Evolutionary conservation across 2,797 vertebrate genomes (phyloP), one percentile per base, ranked within the genome.

Genomic region (Margarornis squamiger): DNA sequence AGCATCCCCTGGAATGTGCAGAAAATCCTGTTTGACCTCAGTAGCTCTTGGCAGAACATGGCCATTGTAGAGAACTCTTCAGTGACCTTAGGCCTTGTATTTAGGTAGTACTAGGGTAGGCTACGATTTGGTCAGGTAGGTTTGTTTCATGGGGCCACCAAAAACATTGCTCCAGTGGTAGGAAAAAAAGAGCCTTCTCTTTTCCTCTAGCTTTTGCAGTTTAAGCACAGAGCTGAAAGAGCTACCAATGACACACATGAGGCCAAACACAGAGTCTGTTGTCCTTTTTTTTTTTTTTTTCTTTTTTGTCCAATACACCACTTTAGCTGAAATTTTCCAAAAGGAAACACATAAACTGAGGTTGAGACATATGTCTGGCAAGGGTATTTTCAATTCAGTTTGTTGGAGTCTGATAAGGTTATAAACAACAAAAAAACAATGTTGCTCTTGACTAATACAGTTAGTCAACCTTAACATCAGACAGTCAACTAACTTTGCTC

Each of bases 401-500:
- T 41, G 19, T 26, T 5, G 5, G 14, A 88, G 48, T 49, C 34
- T 84, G 80, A 94, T 82, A 94, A 95, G n/a, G 49, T 71, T 74
- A 67, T 61, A 88, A 94, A 93, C 29, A 93, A 92, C 48, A 45
- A 84, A 94, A 94, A 49, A 17, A 1, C 16, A 90, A 29, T 0
- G 8, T 82, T 91, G 51, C 26, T 67, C 45, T 84, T 92, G 45
- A 94, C 45, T 91, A 95, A 88, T 23, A 75, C 6, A 46, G 70
- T 90, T 84, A 91, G 72, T 86, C 76, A 93, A 71, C 55, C 67
- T 82, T 67, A 88, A 74, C 27, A 73, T 67, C 71, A 93, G 49
- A 51, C n/a, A 88, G 49, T 65, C 71, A 92, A 63, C 41, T 88
- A 92, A 70, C 67, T 81, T 78, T 67, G 34, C n/a, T 92, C 11